A percentile compares a stretch with the other conserved stretches of the same genome.
Conservation (phyloP, 2,888 invertebrate species). For the Eilema caniola region DNA sequence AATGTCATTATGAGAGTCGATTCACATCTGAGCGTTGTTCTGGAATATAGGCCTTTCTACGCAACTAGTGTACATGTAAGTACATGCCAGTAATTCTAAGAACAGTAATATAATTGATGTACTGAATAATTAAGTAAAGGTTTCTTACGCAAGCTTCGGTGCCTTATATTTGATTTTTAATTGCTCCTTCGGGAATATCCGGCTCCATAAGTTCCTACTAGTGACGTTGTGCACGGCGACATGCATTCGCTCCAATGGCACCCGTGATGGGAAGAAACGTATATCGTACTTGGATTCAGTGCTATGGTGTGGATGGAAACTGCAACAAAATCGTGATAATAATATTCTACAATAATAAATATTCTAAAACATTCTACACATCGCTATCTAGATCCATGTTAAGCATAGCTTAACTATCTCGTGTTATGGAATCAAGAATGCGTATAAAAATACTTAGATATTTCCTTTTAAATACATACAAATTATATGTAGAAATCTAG, state of each 20-base stretch:
- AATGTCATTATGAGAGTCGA: too few species aligned
- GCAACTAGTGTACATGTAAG: too few species aligned
- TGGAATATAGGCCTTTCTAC: too few species aligned
- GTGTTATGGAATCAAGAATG: too few species aligned
- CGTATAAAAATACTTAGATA: too few species aligned
- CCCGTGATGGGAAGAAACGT: conserved; percentile 76
- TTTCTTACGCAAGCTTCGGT: conserved; percentile 54
- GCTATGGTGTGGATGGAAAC: conserved; percentile 53
- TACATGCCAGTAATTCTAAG: background rate
- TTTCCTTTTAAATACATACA: too few species aligned
- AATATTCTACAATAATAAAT: too few species aligned
- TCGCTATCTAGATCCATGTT: too few species aligned
- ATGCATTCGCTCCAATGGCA: conserved; percentile 81
- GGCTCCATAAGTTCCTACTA: conserved; percentile 54
- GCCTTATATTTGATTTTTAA: conserved; percentile 28
- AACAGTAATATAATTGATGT: background rate
- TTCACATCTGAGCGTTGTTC: too few species aligned
- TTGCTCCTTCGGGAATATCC: conserved; percentile 61
- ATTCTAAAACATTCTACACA: too few species aligned
- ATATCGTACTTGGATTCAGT: conserved; percentile 68
- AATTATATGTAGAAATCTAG: too few species aligned
- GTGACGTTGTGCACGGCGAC: conserved; percentile 69
- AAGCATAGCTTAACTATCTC: too few species aligned
- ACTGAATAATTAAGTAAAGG: background rate
- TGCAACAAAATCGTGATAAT: conserved; percentile 41